These are phyloP conservation scores for Thymelicus lineola DNA, from an alignment of 2,888 invertebrate genomes.

Conservation along the genomic window DNA sequence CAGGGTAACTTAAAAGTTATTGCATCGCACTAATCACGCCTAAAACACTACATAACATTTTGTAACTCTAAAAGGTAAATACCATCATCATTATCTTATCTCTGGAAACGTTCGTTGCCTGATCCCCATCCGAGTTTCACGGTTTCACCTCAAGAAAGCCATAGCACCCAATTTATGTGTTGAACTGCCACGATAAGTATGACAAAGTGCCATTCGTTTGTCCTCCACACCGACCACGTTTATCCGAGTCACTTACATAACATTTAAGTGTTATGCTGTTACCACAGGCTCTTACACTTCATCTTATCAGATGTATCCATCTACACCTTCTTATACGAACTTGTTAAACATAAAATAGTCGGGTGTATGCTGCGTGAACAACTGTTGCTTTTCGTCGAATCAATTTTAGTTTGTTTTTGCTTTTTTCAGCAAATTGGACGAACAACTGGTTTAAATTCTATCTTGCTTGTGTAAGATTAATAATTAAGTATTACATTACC, in stretches of 20 bases:
- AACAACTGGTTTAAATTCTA: no score
- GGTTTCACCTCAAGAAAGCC: slow-evolving; percentile 41
- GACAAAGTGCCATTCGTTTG: slow-evolving; percentile 38
- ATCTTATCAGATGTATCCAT: slow-evolving; percentile 22
- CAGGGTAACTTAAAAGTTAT: no score
- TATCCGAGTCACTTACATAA: slow-evolving; percentile 33
- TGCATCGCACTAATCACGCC: no score
- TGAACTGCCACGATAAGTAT: slow-evolving; percentile 40
- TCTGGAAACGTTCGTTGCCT: slow-evolving; percentile 21
- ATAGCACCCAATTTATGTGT: slow-evolving; percentile 37
- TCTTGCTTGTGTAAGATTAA: no score
- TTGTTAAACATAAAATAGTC: slow-evolving; percentile 11
- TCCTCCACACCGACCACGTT: slow-evolving; percentile 26
- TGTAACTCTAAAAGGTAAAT: background rate
- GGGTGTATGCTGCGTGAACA: background rate
- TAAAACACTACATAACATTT: background rate
- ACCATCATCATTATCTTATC: slow-evolving; percentile 26
- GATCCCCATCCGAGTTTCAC: slow-evolving; percentile 38
- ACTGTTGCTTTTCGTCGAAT: no score
- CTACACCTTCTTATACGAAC: slow-evolving; percentile 10
- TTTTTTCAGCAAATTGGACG: no score
- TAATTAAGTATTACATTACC: no score
- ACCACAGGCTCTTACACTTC: no score
- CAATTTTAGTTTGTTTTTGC: no score
- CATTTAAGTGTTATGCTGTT: slow-evolving; percentile 27